phyloP scores from a whole-genome alignment of 2,113 vertebrate genomes.

The Aythya baeri region DNA sequence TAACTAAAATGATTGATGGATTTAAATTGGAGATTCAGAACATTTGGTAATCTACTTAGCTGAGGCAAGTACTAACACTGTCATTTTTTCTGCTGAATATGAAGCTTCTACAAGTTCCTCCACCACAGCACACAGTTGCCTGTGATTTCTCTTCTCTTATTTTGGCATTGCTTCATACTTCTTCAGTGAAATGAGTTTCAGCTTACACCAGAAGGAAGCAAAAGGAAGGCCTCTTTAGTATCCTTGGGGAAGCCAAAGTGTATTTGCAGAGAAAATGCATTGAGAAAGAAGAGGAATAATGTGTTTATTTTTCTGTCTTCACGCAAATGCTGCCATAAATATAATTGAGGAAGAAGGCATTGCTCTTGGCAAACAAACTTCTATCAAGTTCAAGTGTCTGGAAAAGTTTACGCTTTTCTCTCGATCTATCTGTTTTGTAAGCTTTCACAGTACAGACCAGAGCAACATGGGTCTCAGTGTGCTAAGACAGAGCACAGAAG shows the following conservation, averaged over 20 bases:
- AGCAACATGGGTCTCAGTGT: neutral
- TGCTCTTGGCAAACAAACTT: constrained; percentile 14
- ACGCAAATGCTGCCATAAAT: neutral
- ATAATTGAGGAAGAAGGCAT: neutral
- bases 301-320: constrained; percentile 16
- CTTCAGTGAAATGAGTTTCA: constrained; percentile 11
- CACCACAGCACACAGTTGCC: neutral
- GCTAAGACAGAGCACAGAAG: neutral
- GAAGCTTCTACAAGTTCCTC: neutral
- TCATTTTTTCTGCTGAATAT: neutral
- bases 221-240: constrained; percentile 2
- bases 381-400: neutral
- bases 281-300: neutral
- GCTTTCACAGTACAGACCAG: neutral
- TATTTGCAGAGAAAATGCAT: constrained; percentile 36
- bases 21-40: neutral
- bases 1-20: neutral
- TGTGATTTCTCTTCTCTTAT: neutral
- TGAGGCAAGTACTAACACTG: neutral
- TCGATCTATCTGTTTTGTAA: neutral
- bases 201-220: neutral
- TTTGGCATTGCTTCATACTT: neutral
- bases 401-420: neutral
- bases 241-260: neutral
- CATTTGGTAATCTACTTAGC: constrained; percentile 27